Conservation (phyloP, 2,888 invertebrate genomes). For the Ephialtes manifestator region DNA sequence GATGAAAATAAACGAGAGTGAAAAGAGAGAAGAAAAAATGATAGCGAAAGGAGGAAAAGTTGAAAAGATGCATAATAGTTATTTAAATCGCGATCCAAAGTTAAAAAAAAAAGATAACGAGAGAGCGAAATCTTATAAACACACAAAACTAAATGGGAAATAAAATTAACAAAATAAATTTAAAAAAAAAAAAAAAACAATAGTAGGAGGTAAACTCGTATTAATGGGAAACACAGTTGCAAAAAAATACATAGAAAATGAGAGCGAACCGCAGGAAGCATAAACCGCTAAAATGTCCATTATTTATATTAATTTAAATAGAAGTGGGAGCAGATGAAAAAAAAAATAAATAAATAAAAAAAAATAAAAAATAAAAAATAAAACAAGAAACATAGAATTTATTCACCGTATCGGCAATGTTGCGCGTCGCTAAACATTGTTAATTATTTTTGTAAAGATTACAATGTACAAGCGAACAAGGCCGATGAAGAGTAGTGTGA, state of each 20-base stretch:
- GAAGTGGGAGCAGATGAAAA: conserved; percentile 2
- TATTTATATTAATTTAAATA: conserved; percentile 70
- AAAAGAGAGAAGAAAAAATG: conserved; percentile 27
- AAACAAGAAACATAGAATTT: conserved; percentile 68
- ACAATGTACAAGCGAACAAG: conserved; percentile 36
- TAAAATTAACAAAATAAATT: conserved; percentile 49
- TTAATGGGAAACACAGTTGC: conserved; percentile 56
- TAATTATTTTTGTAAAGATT: conserved; percentile 84
- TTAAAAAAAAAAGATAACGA: conserved; percentile 14
- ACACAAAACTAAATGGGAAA: conserved; percentile 58
- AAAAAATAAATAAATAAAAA: conserved; percentile 46
- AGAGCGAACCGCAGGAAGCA: conserved; percentile 67
- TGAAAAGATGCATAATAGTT: conserved; percentile 41
- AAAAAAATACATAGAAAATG: conserved; percentile 12
- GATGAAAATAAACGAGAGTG: conserved; percentile 70
- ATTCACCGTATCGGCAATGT: conserved; percentile 81
- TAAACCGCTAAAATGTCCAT: conserved; percentile 72
- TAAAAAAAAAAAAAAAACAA: too few species aligned
- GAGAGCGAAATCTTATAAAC: conserved; percentile 3
- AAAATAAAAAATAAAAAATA: too few species aligned
- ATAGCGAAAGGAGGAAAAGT: conserved; percentile 15
- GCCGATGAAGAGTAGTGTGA: conserved; percentile 41
- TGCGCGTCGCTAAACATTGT: conserved; percentile 80
- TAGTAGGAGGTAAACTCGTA: conserved; percentile 42
- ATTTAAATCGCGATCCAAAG: conserved; percentile 40